Conservation (phyloP, 2,888 invertebrate species). For the Notodonta dromedarius region DNA sequence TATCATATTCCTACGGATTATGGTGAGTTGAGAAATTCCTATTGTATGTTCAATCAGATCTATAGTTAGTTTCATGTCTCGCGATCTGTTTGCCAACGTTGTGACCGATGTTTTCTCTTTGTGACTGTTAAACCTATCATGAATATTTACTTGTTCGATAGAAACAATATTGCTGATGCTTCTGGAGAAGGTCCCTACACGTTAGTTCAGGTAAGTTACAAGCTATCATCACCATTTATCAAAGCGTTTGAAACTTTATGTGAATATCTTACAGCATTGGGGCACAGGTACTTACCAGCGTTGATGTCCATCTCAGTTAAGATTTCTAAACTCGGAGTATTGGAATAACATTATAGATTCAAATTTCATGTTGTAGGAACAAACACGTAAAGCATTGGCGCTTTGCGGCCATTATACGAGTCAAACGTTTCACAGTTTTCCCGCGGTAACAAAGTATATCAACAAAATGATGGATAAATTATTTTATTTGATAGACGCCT, state of each 20-base stretch:
- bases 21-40: slow-evolving; percentile 29
- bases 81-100: slow-evolving; percentile 16
- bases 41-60: slow-evolving; percentile 22
- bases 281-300: slow-evolving; percentile 67
- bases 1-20: slow-evolving; percentile 21
- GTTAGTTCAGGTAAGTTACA: slow-evolving; percentile 28
- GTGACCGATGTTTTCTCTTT: slow-evolving; percentile 4
- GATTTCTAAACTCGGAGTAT: slow-evolving; percentile 53
- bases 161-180: slow-evolving; percentile 13
- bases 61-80: slow-evolving; percentile 19
- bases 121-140: background rate
- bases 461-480: slow-evolving; percentile 27
- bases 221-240: slow-evolving; percentile 34
- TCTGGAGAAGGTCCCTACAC: slow-evolving; percentile 19
- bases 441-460: slow-evolving; percentile 70
- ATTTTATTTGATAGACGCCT: slow-evolving; percentile 18
- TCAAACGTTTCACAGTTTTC: slow-evolving; percentile 81
- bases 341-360: slow-evolving; percentile 49
- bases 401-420: slow-evolving; percentile 82
- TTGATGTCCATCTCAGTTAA: slow-evolving; percentile 78
- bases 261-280: slow-evolving; percentile 24
- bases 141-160: slow-evolving; percentile 8
- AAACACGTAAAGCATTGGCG: slow-evolving; percentile 81
- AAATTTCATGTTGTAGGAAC: slow-evolving; percentile 63
- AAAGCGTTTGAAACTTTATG: slow-evolving; percentile 33